phyloP scores from a whole-genome alignment of 1,140 invertebrate genomes.

The Pseudachorutes palmiensis region DNA sequence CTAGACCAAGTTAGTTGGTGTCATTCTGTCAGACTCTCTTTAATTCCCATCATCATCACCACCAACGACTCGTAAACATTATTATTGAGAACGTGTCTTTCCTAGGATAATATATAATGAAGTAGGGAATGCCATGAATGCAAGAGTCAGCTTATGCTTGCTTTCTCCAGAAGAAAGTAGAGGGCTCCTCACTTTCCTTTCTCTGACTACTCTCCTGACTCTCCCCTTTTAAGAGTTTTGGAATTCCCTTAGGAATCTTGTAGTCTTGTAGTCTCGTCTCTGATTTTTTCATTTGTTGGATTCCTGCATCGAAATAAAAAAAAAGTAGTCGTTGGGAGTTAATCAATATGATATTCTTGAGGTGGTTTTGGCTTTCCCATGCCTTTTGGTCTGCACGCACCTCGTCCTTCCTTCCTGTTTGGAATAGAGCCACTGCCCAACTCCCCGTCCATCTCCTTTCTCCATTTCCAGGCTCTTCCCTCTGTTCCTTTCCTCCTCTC shows the following conservation, averaged over 20 bases:
- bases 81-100: too few relatives aligned
- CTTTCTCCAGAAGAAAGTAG: too few relatives aligned
- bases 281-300: slow-evolving; percentile 8
- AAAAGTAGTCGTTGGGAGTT: not conserved
- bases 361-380: not conserved
- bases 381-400: too few relatives aligned
- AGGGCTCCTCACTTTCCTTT: too few relatives aligned
- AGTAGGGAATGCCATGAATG: too few relatives aligned
- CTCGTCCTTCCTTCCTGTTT: not conserved
- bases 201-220: not conserved
- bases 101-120: too few relatives aligned
- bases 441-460: not conserved
- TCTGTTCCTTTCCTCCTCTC: not conserved
- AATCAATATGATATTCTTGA: slow-evolving; percentile 9
- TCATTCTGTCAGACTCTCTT: too few relatives aligned
- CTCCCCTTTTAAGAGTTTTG: not conserved
- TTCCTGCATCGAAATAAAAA: not conserved
- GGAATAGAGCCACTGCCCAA: not conserved
- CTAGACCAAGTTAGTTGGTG: too few relatives aligned
- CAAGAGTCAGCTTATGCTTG: too few relatives aligned
- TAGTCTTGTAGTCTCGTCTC: not conserved
- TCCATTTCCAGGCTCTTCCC: not conserved
- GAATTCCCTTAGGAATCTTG: not conserved
- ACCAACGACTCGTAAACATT: too few relatives aligned
- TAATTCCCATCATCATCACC: too few relatives aligned